phyloP scores from a whole-genome alignment of 2,888 invertebrate genomes.

The Drosophila mimica region DNA sequence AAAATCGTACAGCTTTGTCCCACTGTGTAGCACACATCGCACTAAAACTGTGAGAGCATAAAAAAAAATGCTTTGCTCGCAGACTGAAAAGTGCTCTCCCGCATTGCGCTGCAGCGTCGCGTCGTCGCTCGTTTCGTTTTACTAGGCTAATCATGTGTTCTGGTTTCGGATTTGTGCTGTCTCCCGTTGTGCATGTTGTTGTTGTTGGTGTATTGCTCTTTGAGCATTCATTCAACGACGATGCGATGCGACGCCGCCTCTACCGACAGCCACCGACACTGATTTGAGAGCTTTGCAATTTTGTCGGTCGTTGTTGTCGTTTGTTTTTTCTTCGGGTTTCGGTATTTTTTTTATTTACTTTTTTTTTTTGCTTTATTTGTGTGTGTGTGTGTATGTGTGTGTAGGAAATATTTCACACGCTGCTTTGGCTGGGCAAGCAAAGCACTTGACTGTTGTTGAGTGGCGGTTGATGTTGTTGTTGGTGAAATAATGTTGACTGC shows the following conservation, averaged over 20 bases:
- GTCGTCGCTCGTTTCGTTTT: slow-evolving; percentile 63
- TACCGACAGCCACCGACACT: slow-evolving; percentile 29
- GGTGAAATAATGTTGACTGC: slow-evolving; percentile 43
- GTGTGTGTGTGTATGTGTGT: slow-evolving; percentile 40
- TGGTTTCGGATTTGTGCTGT: slow-evolving; percentile 80
- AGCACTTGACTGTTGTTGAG: slow-evolving; percentile 78
- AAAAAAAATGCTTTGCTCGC: slow-evolving; percentile 33
- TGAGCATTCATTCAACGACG: slow-evolving; percentile 80
- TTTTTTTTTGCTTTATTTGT: slow-evolving; percentile 23
- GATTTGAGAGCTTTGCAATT: slow-evolving; percentile 76
- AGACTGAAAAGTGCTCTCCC: slow-evolving; percentile 47
- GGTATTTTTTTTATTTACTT: slow-evolving; percentile 19
- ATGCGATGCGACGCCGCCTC: slow-evolving; percentile 17
- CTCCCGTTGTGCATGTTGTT: slow-evolving; percentile 33
- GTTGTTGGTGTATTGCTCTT: slow-evolving; percentile 54
- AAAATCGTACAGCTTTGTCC: neutral
- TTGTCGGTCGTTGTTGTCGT: slow-evolving; percentile 63
- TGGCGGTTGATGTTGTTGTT: slow-evolving; percentile 56
- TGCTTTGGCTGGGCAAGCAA: slow-evolving; percentile 73
- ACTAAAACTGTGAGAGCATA: slow-evolving; percentile 14
- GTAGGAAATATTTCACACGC: slow-evolving; percentile 77
- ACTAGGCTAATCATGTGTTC: slow-evolving; percentile 84
- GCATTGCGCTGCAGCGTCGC: slow-evolving; percentile 39
- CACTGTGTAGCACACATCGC: slow-evolving; percentile 18
- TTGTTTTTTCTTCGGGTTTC: slow-evolving; percentile 43